These are phyloP conservation scores for Diabrotica undecimpunctata DNA, from an alignment of 1,140 invertebrate species.

Conservation along the genomic window DNA sequence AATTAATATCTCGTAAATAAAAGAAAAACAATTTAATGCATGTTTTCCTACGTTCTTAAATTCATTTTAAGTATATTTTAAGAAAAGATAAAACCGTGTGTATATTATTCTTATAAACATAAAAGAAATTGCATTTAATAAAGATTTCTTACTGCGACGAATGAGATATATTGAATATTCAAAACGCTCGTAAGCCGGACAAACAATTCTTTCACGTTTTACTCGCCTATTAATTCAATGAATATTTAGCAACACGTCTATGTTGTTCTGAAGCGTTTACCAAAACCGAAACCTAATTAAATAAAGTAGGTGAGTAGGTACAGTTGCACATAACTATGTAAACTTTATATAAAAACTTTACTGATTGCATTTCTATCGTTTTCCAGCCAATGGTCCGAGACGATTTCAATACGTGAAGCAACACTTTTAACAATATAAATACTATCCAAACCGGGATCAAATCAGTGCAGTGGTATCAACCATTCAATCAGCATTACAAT, in stretches of 20 bases:
- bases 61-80: too few species aligned
- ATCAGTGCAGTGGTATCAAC: conserved; percentile 28
- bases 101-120: too few species aligned
- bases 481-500: conserved; percentile 26
- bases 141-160: too few species aligned
- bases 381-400: conserved; percentile 25
- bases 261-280: conserved; percentile 5
- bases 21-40: too few species aligned
- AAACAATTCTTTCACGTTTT: too few species aligned
- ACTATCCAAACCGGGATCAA: conserved; percentile 16
- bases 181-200: too few species aligned
- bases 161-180: too few species aligned
- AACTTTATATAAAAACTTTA: conserved; percentile 16
- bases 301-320: conserved; percentile 12
- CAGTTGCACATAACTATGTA: conserved; percentile 25
- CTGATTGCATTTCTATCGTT: conserved; percentile 19
- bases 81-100: too few species aligned
- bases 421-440: conserved; percentile 37
- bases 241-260: not conserved
- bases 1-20: too few species aligned
- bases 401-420: conserved; percentile 28
- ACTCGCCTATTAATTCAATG: too few species aligned
- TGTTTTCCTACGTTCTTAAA: too few species aligned
- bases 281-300: conserved; percentile 18
- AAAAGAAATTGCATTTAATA: too few species aligned